Base-by-base conservation (phyloP, 2,113 vertebrate genomes). In the Scatophagus argus region DNA sequence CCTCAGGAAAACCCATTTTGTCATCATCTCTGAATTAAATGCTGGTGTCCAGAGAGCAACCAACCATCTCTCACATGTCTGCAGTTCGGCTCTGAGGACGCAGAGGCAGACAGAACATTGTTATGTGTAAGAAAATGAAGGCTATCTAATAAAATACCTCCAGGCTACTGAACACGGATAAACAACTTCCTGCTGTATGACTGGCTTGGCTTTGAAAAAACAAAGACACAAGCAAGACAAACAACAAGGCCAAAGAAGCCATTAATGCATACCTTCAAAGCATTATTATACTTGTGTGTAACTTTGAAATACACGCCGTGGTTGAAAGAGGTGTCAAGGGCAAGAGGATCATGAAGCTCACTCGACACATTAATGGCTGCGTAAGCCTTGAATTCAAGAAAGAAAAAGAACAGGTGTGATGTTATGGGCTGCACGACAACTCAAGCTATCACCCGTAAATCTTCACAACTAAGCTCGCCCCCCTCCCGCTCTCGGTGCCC, bases 341-440 rank as follows among this genome's bases (percentile, higher is more conserved):
- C 80, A 19, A 36, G 23, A 61, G 80, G 66, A 36, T 49, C 39
- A 23, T 3, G 32, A 36, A 23, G 23, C 43, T 59, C 36, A 8
- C 32, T 46, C 32, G 9, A 25, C 72, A 34, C 58, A 19, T 56
- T 67, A 77, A 66, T 64, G 74, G 46, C 52, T 27, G 49, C 14
- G 51, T 60, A 46, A 68, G 87, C 63, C 39, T 77, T 69, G 64
- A 21, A 72, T 68, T 71, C 74, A 59, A 62, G 82, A 60, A 63
- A 82, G 86, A 86, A 82, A 81, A 61, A 25, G 76, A 91, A 90
- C 90, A 90, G 87, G 88, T 90, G 90, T 64, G 81, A 83, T 1
- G 66, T 74, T 87, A 77, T 2, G 64, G 83, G 84, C 67, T 1
- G 38, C 59, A 11, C 27, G 21, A 87, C 72, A 87, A 87, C 81